A percentile compares a stretch with the other conserved stretches of the same genome.
phyloP scores from a whole-genome alignment of 2,113 vertebrate genomes.

The Zapus hudsonius region DNA sequence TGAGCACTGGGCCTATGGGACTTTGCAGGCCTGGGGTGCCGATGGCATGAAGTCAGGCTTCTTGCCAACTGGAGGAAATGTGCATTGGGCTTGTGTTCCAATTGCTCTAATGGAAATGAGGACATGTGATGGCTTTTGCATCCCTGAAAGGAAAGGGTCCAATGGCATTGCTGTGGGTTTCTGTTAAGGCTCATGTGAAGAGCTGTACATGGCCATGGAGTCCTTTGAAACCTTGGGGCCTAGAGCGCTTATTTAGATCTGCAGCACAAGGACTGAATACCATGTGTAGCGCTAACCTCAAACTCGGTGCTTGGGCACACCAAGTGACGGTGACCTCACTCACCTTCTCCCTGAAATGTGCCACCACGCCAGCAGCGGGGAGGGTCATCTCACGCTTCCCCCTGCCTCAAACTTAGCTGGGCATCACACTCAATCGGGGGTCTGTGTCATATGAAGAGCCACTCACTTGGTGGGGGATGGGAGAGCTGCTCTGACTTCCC shows the following conservation, averaged over 20 bases:
- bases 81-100: background rate
- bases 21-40: too few relatives aligned
- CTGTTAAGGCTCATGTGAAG: rapidly evolving
- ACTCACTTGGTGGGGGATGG: background rate
- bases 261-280: too few relatives aligned
- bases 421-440: background rate
- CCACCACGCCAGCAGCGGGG: rapidly evolving
- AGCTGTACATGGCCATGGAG: background rate
- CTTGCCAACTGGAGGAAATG: background rate
- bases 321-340: too few relatives aligned
- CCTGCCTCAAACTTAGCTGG: background rate
- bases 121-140: rapidly evolving
- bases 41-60: rapidly evolving
- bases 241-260: rapidly evolving
- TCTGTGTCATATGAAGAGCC: rapidly evolving
- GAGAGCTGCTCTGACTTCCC: background rate
- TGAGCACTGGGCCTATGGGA: background rate
- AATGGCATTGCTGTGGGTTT: rapidly evolving
- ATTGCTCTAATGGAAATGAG: background rate
- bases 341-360: background rate
- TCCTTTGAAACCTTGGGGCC: background rate
- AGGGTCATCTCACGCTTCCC: too few relatives aligned
- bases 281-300: background rate
- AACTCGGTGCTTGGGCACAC: background rate
- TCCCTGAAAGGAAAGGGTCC: too few relatives aligned